phyloP scores from a whole-genome alignment of 2,888 invertebrate genomes.

The Eupeodes luniger region DNA sequence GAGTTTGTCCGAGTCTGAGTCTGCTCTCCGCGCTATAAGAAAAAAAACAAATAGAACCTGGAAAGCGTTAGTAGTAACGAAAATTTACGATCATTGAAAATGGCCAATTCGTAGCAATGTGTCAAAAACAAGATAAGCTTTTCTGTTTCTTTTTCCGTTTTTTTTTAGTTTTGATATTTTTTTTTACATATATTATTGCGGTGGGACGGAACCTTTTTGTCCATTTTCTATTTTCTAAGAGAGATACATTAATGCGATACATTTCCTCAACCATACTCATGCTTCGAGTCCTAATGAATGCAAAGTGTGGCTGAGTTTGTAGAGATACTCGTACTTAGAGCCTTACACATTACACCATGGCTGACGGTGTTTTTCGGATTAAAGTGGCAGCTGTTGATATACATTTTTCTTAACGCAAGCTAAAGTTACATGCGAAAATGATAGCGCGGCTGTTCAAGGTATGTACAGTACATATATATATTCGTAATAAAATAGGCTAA shows the following conservation, averaged over 20 bases:
- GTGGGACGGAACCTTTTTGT: slow-evolving; percentile 69
- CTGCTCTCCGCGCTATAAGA: not conserved
- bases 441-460: slow-evolving; percentile 64
- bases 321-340: slow-evolving; percentile 19
- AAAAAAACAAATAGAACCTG: slow-evolving; percentile 27
- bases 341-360: slow-evolving; percentile 8
- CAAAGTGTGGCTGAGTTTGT: slow-evolving; percentile 63
- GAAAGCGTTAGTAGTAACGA: slow-evolving; percentile 52
- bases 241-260: slow-evolving; percentile 72
- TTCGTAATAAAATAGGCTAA: slow-evolving; percentile 54
- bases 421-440: slow-evolving; percentile 58
- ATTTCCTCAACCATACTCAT: slow-evolving; percentile 54
- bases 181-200: slow-evolving; percentile 10
- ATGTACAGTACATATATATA: not conserved
- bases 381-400: slow-evolving; percentile 76
- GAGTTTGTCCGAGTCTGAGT: slow-evolving; percentile 8
- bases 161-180: slow-evolving; percentile 19
- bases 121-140: slow-evolving; percentile 75
- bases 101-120: slow-evolving; percentile 76
- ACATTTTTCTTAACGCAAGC: slow-evolving; percentile 62
- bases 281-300: slow-evolving; percentile 54
- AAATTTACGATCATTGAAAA: slow-evolving; percentile 74
- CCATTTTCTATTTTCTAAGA: slow-evolving; percentile 43
- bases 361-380: slow-evolving; percentile 68
- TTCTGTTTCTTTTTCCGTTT: slow-evolving; percentile 21